These are phyloP conservation scores for Sarcophaga peregrina DNA, from an alignment of 1,140 invertebrate genomes.

Conservation along the genomic window DNA sequence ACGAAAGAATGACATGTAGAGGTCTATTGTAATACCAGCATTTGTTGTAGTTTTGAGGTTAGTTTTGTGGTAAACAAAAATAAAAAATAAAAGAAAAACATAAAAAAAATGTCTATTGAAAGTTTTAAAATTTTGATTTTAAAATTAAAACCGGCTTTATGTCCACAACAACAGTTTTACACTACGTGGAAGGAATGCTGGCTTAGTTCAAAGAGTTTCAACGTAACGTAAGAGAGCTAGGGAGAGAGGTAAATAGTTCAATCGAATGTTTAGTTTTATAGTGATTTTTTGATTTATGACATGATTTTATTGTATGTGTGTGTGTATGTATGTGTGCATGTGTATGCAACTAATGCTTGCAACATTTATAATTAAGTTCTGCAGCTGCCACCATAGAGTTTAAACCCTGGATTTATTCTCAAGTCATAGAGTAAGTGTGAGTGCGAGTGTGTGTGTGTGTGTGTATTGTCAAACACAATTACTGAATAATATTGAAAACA, in stretches of 20 bases:
- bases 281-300: background rate
- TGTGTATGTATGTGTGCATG: too few relatives aligned
- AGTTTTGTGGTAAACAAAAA: background rate
- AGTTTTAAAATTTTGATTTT: background rate
- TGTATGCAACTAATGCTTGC: background rate
- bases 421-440: background rate
- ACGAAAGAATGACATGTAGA: background rate
- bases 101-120: background rate
- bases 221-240: background rate
- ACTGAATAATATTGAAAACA: conserved; percentile 3
- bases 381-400: background rate
- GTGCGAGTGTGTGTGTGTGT: background rate
- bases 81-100: too few relatives aligned
- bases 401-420: background rate
- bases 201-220: background rate
- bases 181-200: background rate
- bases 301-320: too few relatives aligned
- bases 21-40: background rate
- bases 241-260: background rate
- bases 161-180: background rate
- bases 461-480: background rate
- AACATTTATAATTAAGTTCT: background rate
- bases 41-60: background rate
- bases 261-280: background rate
- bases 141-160: background rate